Evolutionary conservation across 2,888 invertebrate genomes (phyloP).

Genomic region (Digitonthophagus gazella): DNA sequence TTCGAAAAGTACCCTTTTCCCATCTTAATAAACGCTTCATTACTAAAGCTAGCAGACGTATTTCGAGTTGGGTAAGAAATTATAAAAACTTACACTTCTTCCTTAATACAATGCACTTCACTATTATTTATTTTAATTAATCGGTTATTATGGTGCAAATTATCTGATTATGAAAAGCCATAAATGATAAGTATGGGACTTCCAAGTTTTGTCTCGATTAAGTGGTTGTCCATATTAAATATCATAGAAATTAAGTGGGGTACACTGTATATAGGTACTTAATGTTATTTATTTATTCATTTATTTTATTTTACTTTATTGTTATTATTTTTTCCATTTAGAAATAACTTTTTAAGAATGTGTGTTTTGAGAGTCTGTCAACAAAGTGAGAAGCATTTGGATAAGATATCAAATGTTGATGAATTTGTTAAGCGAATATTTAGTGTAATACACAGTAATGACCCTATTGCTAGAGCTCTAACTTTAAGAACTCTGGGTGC

Average conservation of each 20-base stretch:
- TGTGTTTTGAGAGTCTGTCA: conserved; percentile 92
- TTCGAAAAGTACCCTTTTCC: conserved; percentile 99
- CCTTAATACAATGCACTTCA: no score
- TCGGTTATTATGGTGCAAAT: no score
- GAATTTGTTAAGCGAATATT: conserved; percentile 89
- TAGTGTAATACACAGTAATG: conserved; percentile 94
- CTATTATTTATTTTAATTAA: background rate
- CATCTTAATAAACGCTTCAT: conserved; percentile 93
- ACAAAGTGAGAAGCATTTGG: conserved; percentile 93
- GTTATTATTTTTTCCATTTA: conserved; percentile 41
- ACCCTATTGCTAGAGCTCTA: conserved; percentile 90
- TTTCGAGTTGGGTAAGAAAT: conserved; percentile 72
- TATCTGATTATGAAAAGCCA: no score
- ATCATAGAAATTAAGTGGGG: no score
- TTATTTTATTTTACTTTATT: conserved; percentile 1
- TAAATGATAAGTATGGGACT: no score
- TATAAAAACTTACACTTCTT: background rate
- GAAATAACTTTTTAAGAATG: conserved; percentile 87
- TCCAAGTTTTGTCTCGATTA: no score
- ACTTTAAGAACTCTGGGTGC: conserved; percentile 88
- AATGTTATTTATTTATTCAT: conserved; percentile 1
- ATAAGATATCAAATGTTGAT: conserved; percentile 93
- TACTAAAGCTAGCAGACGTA: conserved; percentile 91
- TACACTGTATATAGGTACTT: no score
- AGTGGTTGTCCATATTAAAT: background rate